Conservation (phyloP, 2,113 vertebrate genomes). For the Micromys minutus region DNA sequence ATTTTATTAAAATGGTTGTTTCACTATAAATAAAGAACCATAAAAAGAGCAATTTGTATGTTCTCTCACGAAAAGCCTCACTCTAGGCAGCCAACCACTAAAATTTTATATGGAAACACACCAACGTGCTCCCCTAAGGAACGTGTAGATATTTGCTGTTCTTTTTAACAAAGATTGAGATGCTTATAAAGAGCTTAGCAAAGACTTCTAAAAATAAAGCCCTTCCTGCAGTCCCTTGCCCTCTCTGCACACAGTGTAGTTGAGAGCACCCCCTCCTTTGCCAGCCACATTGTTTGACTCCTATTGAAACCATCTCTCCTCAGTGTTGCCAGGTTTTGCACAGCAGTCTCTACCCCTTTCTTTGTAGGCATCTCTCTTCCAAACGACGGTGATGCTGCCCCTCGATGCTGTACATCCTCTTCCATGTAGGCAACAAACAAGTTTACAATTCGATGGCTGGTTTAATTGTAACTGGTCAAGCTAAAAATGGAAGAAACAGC, state of each 20-base stretch:
- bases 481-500: conserved; percentile 46
- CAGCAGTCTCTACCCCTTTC: conserved; percentile 65
- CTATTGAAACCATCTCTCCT: conserved; percentile 70
- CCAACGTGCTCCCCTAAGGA: conserved; percentile 70
- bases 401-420: conserved; percentile 42
- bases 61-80: conserved; percentile 70
- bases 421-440: conserved; percentile 64
- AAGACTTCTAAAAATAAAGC: conserved; percentile 76
- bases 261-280: neutral
- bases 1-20: conserved; percentile 76
- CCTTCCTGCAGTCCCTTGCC: neutral
- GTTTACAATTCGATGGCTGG: conserved; percentile 62
- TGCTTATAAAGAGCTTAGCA: conserved; percentile 77
- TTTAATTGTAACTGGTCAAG: conserved; percentile 72
- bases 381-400: conserved; percentile 56
- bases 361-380: conserved; percentile 74
- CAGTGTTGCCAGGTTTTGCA: conserved; percentile 55
- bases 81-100: conserved; percentile 76
- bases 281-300: conserved; percentile 61
- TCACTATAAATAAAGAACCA: conserved; percentile 82
- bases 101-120: conserved; percentile 77
- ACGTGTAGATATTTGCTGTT: conserved; percentile 68
- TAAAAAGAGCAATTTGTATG: conserved; percentile 78
- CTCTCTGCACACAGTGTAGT: neutral
- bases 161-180: conserved; percentile 79